Percentiles rank a stretch among this genome's conserved stretches.
These are phyloP conservation scores for Triplophysa yarkandensis DNA, from an alignment of 2,797 vertebrate species.

Conservation along the genomic window DNA sequence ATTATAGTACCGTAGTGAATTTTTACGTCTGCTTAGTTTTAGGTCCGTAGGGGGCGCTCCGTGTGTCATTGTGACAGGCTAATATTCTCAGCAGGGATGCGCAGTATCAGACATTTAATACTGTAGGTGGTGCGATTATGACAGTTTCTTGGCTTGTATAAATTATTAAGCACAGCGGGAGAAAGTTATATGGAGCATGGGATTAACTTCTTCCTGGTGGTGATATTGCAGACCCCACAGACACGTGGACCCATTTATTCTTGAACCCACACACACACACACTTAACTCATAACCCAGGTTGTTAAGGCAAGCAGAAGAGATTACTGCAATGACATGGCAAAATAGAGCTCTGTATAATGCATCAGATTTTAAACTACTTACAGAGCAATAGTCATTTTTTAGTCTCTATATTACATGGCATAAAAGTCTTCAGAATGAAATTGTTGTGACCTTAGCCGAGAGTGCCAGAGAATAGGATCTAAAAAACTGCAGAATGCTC, in stretches of 20 bases:
- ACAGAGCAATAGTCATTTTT: background rate
- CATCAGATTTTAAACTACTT: background rate
- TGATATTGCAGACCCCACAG: constrained; percentile 21
- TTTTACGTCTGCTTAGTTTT: background rate
- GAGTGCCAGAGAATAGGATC: background rate
- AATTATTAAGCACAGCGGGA: constrained; percentile 63
- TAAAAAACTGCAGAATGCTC: background rate
- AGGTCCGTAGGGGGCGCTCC: constrained; percentile 20
- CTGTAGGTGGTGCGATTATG: background rate
- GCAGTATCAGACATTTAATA: constrained; percentile 38
- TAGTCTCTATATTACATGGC: background rate
- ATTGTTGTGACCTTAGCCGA: background rate
- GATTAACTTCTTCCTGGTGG: constrained; percentile 38
- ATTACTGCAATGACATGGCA: background rate
- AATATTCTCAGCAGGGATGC: constrained; percentile 48
- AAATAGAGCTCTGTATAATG: background rate
- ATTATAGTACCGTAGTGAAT: too few species aligned
- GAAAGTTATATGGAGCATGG: constrained; percentile 41
- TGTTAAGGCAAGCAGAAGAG: background rate
- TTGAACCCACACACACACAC: constrained; percentile 29
- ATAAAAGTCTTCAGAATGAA: background rate
- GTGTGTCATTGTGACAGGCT: constrained; percentile 58
- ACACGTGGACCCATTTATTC: background rate
- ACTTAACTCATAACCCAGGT: background rate
- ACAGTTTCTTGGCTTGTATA: constrained; percentile 47